These are phyloP conservation scores for Notarius lentiginosus DNA, from an alignment of 2,113 vertebrate genomes.

Conservation along the genomic window DNA sequence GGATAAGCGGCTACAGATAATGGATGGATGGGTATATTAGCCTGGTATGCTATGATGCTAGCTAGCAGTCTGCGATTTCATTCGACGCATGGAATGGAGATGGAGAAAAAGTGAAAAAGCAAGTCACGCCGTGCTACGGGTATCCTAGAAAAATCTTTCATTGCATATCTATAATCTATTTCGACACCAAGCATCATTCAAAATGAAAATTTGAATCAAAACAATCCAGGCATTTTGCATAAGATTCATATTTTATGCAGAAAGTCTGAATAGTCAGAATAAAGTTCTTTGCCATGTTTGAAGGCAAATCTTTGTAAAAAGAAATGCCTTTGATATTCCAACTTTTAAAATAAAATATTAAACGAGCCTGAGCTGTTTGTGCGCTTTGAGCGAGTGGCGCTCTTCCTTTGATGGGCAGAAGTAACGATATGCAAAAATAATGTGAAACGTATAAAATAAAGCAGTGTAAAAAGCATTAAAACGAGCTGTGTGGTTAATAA, in stretches of 20 bases:
- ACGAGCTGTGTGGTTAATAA: slow-evolving; percentile 80
- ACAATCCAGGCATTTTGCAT: slow-evolving; percentile 70
- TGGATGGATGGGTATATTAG: too few relatives aligned
- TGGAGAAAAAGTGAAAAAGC: background rate
- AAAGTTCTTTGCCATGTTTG: slow-evolving; percentile 71
- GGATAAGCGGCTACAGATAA: too few relatives aligned
- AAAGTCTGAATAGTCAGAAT: slow-evolving; percentile 52
- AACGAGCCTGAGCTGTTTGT: slow-evolving; percentile 78
- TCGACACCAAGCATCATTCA: background rate
- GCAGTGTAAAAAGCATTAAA: slow-evolving; percentile 81
- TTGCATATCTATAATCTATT: background rate
- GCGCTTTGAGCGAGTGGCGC: slow-evolving; percentile 75
- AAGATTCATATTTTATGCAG: slow-evolving; percentile 57
- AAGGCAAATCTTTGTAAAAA: slow-evolving; percentile 69
- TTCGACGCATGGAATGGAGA: background rate
- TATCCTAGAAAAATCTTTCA: background rate
- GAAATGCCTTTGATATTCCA: slow-evolving; percentile 70
- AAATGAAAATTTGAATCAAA: slow-evolving; percentile 50
- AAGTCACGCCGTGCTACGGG: background rate
- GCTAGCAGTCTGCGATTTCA: background rate
- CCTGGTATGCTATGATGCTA: background rate
- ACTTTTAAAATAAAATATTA: slow-evolving; percentile 61
- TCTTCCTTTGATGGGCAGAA: slow-evolving; percentile 74
- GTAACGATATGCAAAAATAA: slow-evolving; percentile 80
- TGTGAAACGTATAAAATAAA: slow-evolving; percentile 81